A percentile compares a stretch with the other conserved stretches of the same genome.
Conservation (phyloP, 2,113 vertebrate genomes). For the Alexandromys fortis region DNA sequence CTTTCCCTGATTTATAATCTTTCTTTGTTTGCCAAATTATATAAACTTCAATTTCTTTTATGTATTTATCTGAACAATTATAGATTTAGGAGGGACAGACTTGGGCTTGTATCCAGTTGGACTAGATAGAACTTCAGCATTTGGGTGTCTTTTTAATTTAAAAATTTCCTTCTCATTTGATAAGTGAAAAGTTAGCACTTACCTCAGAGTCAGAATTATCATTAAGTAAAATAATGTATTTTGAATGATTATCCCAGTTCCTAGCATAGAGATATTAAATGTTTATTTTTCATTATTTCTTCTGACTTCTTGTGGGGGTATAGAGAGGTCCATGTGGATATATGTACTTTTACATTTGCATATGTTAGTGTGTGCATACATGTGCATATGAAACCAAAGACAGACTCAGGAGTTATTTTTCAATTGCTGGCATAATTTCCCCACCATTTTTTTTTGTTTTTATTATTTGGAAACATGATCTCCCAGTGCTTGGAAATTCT, state of each 20-base stretch:
- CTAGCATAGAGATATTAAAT: neutral
- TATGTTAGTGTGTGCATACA: neutral
- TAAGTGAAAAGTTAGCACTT: neutral
- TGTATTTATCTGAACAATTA: slow-evolving; percentile 1
- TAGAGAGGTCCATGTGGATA: neutral
- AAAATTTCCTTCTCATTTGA: neutral
- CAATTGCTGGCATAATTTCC: too few relatives aligned
- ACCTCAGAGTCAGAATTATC: neutral
- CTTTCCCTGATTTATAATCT: neutral
- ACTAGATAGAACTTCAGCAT: neutral
- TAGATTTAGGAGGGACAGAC: neutral
- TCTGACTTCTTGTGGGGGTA: neutral
- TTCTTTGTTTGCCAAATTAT: neutral
- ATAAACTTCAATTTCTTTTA: neutral
- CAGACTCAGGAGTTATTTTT: neutral
- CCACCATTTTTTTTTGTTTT: neutral
- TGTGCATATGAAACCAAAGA: neutral
- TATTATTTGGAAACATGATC: neutral
- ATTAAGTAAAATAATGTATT: neutral
- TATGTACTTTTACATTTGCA: too few relatives aligned
- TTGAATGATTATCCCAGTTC: neutral
- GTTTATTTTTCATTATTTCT: neutral
- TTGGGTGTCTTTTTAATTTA: neutral
- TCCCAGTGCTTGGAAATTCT: neutral
- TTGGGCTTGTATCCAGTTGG: neutral